Evolutionary conservation across 2,888 invertebrate genomes (phyloP).

Genomic region (Sepioteuthis lessoniana): DNA sequence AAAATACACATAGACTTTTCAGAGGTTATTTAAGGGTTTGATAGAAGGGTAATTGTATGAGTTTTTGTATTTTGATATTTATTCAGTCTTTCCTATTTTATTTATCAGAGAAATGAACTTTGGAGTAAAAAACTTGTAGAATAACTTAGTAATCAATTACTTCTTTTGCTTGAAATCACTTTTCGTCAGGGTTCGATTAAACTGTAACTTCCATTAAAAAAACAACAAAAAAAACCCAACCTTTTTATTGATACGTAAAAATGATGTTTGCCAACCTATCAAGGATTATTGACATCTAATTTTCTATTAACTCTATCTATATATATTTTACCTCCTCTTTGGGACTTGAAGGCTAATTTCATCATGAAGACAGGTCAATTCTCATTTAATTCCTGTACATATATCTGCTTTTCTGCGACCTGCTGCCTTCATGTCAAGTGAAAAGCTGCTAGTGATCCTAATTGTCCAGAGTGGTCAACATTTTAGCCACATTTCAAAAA

Average conservation of each 20-base stretch:
- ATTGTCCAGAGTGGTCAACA: constrained; percentile 21
- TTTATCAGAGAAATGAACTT: neutral
- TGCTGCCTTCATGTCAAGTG: neutral
- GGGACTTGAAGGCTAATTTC: neutral
- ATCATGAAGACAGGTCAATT: neutral
- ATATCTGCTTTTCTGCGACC: neutral
- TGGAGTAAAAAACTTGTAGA: neutral
- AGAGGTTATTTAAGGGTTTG: no score
- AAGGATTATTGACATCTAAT: neutral
- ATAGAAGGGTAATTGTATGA: neutral
- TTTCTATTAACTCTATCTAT: neutral
- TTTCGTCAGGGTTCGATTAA: neutral
- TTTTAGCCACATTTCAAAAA: neutral
- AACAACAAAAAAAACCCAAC: no score
- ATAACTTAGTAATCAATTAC: neutral
- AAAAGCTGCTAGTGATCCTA: neutral
- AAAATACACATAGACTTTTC: no score
- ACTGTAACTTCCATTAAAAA: neutral
- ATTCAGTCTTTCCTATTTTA: neutral
- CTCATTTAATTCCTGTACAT: neutral
- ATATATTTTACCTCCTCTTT: neutral
- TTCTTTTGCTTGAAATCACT: neutral
- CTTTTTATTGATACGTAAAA: neutral
- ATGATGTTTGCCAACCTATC: neutral
- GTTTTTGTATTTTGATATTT: neutral